These are phyloP conservation scores for Liodrosophila aerea DNA, from an alignment of 2,888 invertebrate genomes.

Conservation along the genomic window DNA sequence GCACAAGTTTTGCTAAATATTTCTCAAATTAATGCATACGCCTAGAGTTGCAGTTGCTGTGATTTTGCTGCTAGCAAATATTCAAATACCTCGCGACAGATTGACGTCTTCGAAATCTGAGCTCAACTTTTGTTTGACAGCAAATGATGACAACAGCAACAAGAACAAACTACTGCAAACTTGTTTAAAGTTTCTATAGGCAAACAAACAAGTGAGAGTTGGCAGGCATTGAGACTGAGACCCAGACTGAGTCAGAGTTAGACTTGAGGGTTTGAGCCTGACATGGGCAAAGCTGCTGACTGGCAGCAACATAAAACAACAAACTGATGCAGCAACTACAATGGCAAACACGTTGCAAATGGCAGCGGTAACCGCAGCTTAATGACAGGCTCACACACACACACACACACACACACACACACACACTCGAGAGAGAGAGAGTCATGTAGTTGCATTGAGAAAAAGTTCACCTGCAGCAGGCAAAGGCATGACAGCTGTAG, in stretches of 20 bases:
- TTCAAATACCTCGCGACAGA: conserved; percentile 36
- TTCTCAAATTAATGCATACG: conserved; percentile 19
- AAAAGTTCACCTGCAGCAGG: conserved; percentile 69
- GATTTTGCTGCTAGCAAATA: conserved; percentile 15
- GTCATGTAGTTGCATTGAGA: conserved; percentile 24
- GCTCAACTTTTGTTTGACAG: conserved; percentile 22
- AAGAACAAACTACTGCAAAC: conserved; percentile 49
- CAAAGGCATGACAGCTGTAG: conserved; percentile 58
- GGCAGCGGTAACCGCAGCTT: conserved; percentile 73
- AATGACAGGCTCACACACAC: conserved; percentile 62
- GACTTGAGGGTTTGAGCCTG: conserved; percentile 38
- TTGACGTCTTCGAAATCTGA: conserved; percentile 30
- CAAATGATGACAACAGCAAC: conserved; percentile 11
- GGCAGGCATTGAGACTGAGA: conserved; percentile 22
- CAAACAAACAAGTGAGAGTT: conserved; percentile 70
- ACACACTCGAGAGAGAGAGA: conserved; percentile 6
- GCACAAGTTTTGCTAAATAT: conserved; percentile 7
- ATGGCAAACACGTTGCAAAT: conserved; percentile 75
- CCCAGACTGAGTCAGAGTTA: conserved; percentile 11
- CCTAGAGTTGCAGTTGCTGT: conserved; percentile 27
- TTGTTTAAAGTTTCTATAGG: conserved; percentile 73
- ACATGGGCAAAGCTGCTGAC: conserved; percentile 71
- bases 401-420: conserved; percentile 16
- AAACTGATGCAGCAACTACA: conserved; percentile 42
- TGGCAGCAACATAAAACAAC: conserved; percentile 46